Evolutionary conservation across 2,888 invertebrate genomes (phyloP), one percentile per base, ranked within the genome.

Genomic region (Luperina nickerlii): DNA sequence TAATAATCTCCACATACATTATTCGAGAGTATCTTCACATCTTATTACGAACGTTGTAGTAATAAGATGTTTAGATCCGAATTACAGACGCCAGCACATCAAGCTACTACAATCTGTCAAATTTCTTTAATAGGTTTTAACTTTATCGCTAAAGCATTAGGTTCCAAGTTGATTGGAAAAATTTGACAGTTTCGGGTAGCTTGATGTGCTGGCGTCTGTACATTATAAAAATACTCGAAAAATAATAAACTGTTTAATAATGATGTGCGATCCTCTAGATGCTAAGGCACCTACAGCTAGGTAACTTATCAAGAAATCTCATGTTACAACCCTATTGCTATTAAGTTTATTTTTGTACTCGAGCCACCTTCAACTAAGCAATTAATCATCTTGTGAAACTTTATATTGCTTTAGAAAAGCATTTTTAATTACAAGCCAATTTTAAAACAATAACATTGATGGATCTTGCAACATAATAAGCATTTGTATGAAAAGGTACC

Each of bases 331-430:
- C 38, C 7, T 38, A 24, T 57, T 13, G 20, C 2, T 54, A 20
- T 65, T 60, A 24, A 69, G 20, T 32, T 65, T n/a, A 32, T 68
- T 66, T 42, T 38, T 54, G 32, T 51, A 48, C 18, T 48, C 8
- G 18, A 42, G 62, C 54, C 27, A 45, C n/a, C 60, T 77, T 77
- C 51, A 51, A 27, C 38, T 38, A 18, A 27, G 48, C 27, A 65
- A 69, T 82, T 48, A 60, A 74, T 69, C 63, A 63, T 70, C 8
- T 54, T 63, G 48, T 48, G 65, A 27, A 82, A 74, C 27, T 51
- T 60, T 27, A 42, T 11, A 68, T 42, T 79, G 42, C n/a, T 54
- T 42, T 18, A 67, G 9, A 45, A 81, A 54, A 81, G 4, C 8
- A 18, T 60, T 79, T 66, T 38, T 67, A 42, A 60, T 72, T 54